These are phyloP conservation scores for Mimas tiliae DNA, from an alignment of 2,888 invertebrate species.

Conservation along the genomic window DNA sequence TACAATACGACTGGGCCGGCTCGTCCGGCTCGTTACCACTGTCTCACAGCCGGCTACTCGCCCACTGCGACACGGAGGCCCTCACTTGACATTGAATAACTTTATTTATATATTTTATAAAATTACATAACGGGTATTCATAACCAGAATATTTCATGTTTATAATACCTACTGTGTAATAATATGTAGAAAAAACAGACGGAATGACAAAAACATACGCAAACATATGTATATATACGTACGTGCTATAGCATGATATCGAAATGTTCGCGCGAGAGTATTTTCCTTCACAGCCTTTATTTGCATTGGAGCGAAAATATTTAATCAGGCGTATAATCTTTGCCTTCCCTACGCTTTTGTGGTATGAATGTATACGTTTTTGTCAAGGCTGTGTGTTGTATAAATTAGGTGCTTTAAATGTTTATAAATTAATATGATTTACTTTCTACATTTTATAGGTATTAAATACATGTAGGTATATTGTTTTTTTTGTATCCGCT, in stretches of 20 bases:
- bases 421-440: conserved; percentile 30
- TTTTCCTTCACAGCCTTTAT: conserved; percentile 70
- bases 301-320: conserved; percentile 82
- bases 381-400: conserved; percentile 47
- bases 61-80: too few species aligned
- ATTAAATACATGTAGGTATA: neutral
- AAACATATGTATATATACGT: conserved; percentile 44
- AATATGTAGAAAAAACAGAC: neutral
- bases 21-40: too few species aligned
- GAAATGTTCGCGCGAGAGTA: conserved; percentile 59
- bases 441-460: conserved; percentile 25
- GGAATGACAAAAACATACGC: neutral
- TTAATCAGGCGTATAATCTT: conserved; percentile 83
- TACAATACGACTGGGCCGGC: too few species aligned
- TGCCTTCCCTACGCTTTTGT: conserved; percentile 72
- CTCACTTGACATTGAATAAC: too few species aligned
- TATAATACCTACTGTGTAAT: too few species aligned
- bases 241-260: conserved; percentile 52
- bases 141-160: too few species aligned
- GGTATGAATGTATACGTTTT: conserved; percentile 60
- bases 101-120: neutral
- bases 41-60: too few species aligned
- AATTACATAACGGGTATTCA: too few species aligned
- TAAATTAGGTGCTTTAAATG: conserved; percentile 22
- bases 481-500: too few species aligned